Evolutionary conservation across 2,888 invertebrate genomes (phyloP).

Genomic region (Drosophila anomelani): DNA sequence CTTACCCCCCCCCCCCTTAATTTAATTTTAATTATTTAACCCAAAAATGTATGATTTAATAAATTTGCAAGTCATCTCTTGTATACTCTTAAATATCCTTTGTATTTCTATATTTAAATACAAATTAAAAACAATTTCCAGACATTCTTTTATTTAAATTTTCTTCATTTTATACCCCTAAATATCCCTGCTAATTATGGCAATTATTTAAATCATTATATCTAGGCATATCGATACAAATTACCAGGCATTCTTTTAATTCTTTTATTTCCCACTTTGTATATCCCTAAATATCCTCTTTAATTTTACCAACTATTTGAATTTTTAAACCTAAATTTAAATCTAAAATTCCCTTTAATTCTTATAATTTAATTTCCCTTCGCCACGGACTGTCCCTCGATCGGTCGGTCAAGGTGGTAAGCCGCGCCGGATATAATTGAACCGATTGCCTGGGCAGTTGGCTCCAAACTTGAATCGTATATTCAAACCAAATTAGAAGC

Average conservation of each 20-base stretch:
- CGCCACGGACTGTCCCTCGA: neutral
- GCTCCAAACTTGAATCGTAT: constrained; percentile 53
- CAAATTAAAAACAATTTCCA: neutral
- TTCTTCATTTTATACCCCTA: neutral
- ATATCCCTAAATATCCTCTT: neutral
- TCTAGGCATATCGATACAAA: no score
- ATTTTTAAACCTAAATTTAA: neutral
- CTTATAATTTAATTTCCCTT: neutral
- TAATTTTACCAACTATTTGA: neutral
- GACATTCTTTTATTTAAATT: neutral
- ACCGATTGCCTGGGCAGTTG: constrained; percentile 12
- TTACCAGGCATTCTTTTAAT: no score
- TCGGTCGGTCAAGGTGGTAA: neutral
- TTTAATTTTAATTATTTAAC: no score
- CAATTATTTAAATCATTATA: no score
- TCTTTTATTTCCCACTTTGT: no score
- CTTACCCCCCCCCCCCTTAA: no score
- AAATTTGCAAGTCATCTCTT: no score
- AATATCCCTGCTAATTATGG: neutral
- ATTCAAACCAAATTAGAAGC: constrained; percentile 56
- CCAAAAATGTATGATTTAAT: no score
- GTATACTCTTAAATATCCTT: no score
- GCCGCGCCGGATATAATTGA: constrained; percentile 25
- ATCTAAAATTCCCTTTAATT: neutral
- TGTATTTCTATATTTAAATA: neutral